Conservation (phyloP, 2,113 vertebrate genomes). For the Bubo bubo region DNA sequence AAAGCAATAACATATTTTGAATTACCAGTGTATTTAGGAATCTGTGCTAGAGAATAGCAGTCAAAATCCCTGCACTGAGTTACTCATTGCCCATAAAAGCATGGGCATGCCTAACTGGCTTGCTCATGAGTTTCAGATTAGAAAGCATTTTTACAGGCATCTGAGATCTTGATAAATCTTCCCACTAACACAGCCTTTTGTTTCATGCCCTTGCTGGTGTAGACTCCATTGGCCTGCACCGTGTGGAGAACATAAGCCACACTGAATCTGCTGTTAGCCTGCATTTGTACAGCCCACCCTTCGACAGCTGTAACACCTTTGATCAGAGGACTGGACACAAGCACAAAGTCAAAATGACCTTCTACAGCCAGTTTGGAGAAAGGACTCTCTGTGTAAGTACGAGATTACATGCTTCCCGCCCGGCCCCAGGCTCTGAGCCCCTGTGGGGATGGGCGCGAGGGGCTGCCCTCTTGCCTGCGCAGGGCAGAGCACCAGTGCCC, state of each 20-base stretch:
- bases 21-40: background rate
- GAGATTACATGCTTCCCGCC: accelerated
- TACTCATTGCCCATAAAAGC: background rate
- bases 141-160: background rate
- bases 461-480: background rate
- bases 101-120: background rate
- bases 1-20: background rate
- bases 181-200: background rate
- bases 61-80: background rate
- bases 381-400: conserved; percentile 86
- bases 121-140: background rate
- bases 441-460: accelerated
- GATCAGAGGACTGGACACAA: conserved; percentile 96
- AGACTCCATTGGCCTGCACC: conserved; percentile 95
- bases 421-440: background rate
- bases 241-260: conserved; percentile 95
- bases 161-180: background rate
- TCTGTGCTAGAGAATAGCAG: background rate
- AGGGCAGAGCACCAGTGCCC: accelerated
- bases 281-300: conserved; percentile 95
- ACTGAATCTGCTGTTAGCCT: conserved; percentile 90
- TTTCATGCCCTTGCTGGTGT: background rate
- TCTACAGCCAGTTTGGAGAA: conserved; percentile 91
- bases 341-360: conserved; percentile 92
- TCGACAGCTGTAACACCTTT: conserved; percentile 88